Evolutionary conservation across 2,113 vertebrate species (phyloP).

Genomic region (Saguinus midas): DNA sequence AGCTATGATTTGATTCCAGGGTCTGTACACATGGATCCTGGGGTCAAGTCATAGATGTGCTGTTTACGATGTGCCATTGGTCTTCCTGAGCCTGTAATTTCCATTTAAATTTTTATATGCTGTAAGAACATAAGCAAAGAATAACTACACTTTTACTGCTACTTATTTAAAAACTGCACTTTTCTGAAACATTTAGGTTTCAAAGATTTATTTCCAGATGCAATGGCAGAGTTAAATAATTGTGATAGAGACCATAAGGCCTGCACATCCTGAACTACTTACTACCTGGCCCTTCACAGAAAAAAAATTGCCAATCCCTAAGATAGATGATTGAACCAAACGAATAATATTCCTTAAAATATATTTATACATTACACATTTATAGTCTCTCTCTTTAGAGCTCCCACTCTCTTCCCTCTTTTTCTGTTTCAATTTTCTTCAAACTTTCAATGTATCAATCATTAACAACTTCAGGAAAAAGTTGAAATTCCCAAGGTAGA

Average conservation of each 20-base stretch:
- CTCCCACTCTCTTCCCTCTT: neutral
- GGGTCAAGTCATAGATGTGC: too few species aligned
- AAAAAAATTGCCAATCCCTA: neutral
- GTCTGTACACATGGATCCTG: neutral
- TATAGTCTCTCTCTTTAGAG: neutral
- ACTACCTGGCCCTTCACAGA: neutral
- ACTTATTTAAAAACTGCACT: neutral
- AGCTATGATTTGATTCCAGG: neutral
- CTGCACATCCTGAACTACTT: neutral
- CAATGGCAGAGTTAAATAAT: neutral
- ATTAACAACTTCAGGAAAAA: neutral
- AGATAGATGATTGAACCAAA: neutral
- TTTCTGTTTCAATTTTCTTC: neutral
- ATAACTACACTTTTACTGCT: neutral
- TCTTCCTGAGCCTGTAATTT: neutral
- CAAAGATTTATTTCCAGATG: neutral
- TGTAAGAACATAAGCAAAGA: neutral
- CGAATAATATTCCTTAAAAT: neutral
- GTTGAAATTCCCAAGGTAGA: neutral
- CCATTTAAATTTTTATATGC: neutral
- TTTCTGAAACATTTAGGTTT: neutral
- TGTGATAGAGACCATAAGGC: neutral
- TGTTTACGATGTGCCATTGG: neutral
- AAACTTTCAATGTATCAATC: neutral
- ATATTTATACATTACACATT: neutral